phyloP scores from a whole-genome alignment of 2,113 vertebrate genomes.

The Plotosus lineatus region DNA sequence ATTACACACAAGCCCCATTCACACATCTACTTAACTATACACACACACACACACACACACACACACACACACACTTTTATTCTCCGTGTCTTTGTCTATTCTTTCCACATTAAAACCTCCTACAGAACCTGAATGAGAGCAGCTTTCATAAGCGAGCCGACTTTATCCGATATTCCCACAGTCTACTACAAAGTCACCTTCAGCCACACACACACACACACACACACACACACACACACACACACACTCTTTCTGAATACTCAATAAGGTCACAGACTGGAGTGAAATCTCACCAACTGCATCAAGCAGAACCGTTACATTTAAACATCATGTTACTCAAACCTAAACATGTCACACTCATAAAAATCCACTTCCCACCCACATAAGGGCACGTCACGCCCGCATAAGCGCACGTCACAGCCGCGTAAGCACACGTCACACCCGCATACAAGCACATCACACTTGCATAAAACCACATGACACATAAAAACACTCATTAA shows the following conservation, averaged over 20 bases:
- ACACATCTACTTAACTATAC: constrained; percentile 29
- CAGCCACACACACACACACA: background rate
- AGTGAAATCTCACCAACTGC: background rate
- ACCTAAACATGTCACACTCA: background rate
- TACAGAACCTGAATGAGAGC: constrained; percentile 34
- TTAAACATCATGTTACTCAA: background rate
- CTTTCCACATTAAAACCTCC: constrained; percentile 13
- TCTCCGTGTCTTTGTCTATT: background rate
- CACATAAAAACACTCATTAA: background rate
- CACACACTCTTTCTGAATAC: background rate
- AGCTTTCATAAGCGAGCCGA: background rate
- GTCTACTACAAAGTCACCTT: constrained; percentile 34
- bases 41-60: background rate
- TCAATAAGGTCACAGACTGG: background rate
- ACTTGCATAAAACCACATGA: background rate
- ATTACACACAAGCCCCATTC: constrained; percentile 42
- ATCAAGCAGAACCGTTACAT: background rate
- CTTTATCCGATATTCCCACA: constrained; percentile 21
- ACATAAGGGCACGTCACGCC: too few species aligned
- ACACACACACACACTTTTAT: background rate
- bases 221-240: background rate
- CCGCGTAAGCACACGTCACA: too few species aligned
- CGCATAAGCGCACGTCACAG: too few species aligned
- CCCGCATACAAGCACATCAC: too few species aligned
- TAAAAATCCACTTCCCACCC: too few species aligned